Percentiles rank a stretch among this genome's conserved stretches.
Conservation (phyloP, 2,113 vertebrate genomes). For the Grantiella picta region DNA sequence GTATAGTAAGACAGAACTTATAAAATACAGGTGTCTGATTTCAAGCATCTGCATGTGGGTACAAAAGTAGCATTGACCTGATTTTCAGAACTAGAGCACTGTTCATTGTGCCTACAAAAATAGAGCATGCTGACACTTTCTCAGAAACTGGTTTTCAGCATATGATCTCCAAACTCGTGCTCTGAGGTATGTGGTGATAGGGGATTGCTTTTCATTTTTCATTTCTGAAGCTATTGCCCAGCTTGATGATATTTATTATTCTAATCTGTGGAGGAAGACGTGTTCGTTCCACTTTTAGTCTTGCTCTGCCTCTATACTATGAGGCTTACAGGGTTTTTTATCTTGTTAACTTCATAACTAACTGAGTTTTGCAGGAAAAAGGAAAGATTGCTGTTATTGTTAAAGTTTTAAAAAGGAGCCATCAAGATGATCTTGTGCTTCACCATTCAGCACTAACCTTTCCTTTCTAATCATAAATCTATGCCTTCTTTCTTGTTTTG, state of each 20-base stretch:
- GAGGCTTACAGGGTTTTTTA: neutral
- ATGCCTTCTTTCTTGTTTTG: neutral
- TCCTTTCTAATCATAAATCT: neutral
- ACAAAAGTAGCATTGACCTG: neutral
- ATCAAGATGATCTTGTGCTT: neutral
- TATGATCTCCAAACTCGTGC: neutral
- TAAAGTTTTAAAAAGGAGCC: neutral
- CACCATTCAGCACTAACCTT: neutral
- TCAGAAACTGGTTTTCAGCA: neutral
- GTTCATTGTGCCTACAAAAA: neutral
- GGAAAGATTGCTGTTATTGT: neutral
- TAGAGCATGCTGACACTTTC: neutral
- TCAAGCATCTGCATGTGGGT: neutral
- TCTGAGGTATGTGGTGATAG: neutral
- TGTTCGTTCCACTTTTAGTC: neutral
- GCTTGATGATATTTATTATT: neutral
- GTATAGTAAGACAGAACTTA: neutral
- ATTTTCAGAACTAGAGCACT: conserved; percentile 2
- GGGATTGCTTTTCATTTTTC: neutral
- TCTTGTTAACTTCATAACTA: neutral
- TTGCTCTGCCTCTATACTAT: neutral
- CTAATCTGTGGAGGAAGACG: neutral
- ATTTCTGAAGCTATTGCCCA: neutral
- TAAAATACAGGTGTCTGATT: neutral
- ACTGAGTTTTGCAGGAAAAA: neutral